Conservation (phyloP, 2,113 vertebrate species). For the Vombatus ursinus region DNA sequence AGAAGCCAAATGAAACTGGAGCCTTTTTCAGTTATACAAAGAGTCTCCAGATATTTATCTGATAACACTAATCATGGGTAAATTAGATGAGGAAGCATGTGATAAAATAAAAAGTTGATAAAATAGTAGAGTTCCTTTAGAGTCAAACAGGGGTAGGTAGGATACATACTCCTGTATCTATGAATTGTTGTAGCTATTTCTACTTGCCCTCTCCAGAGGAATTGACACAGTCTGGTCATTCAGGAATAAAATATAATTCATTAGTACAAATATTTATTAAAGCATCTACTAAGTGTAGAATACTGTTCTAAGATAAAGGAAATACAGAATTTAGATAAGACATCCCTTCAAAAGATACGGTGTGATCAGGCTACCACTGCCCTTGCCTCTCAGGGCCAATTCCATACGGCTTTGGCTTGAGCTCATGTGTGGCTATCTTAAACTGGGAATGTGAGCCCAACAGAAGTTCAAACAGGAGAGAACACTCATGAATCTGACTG, state of each 20-base stretch:
- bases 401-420: not conserved
- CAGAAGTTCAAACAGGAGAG: not conserved
- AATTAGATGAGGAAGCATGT: not conserved
- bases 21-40: not conserved
- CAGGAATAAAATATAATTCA: not conserved
- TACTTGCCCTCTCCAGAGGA: not conserved
- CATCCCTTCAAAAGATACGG: not conserved
- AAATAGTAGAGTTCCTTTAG: not conserved
- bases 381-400: not conserved
- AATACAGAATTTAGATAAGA: not conserved
- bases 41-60: not conserved
- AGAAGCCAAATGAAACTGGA: not conserved
- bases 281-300: not conserved
- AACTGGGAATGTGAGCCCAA: not conserved
- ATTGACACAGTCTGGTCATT: not conserved
- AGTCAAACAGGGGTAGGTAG: not conserved
- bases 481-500: not conserved
- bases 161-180: not conserved
- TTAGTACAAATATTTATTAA: not conserved
- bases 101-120: no score
- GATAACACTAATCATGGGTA: not conserved
- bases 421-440: not conserved
- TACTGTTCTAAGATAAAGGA: not conserved
- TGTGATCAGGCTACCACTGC: no score
- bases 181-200: not conserved